Evolutionary conservation across 2,113 vertebrate species (phyloP), one percentile per base, ranked within the genome.

Genomic region (Progne subis): DNA sequence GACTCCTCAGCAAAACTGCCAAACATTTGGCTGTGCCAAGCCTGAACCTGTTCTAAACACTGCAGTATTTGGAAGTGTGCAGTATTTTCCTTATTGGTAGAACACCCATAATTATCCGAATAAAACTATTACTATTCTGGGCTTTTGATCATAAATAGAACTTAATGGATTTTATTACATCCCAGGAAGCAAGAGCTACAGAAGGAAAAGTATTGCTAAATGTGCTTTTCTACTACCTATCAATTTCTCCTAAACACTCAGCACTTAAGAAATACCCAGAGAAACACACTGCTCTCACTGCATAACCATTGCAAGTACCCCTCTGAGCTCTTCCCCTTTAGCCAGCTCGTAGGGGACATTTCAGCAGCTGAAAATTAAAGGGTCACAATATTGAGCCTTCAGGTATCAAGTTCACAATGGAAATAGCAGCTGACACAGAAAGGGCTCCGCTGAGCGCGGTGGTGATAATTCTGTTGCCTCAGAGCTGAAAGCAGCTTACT

Each of bases 161-260:
- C 88, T 84, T 90, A 97, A 96, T 96, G 92, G 92, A 92, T 96
- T 97, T 97, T 96, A 97, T 96, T 95, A 95, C 72, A 72, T 90
- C 96, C 95, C 86, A 95, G 94, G 90, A 95, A 96, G 94, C 21
- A 4, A 56, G 77, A 95, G 60, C 86, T 88, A 81, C 85, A 88
- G 90, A 90, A 94, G 64, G 71, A 86, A 90, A 96, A 92, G 92
- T 92, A 92, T 31, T 94, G 90, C 94, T 96, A 91, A 74, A 63
- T 85, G 79, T 34, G 61, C 44, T 70, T 39, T 88, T 83, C 94
- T 88, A 4, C 88, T 83, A 96, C 95, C 94, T 95, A 97, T 95
- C 95, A 96, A 96, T 96, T 97, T 94, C 95, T 93, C 60, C 93
- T 90, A 90, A 95, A 95, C 72, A 55, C 92, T 86, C 95, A 96